Evolutionary conservation across 2,113 vertebrate genomes (phyloP).

Genomic region (Cichladusa arquata): DNA sequence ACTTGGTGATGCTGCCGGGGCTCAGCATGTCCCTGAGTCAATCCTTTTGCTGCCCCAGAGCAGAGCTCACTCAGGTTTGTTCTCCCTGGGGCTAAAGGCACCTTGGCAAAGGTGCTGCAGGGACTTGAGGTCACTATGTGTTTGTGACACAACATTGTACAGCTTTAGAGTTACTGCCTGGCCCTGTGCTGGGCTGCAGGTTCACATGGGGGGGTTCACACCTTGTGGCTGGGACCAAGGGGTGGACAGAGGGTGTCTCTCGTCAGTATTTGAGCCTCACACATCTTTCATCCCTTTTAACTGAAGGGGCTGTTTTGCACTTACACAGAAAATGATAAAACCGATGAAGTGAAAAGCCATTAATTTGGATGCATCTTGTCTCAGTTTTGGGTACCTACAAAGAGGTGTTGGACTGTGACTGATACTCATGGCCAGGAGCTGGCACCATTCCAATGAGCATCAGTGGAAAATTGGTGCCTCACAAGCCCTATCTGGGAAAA

Average conservation of each 20-base stretch:
- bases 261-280: not conserved
- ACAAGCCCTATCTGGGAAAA: not conserved
- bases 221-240: not conserved
- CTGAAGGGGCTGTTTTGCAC: not conserved
- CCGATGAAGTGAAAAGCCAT: not conserved
- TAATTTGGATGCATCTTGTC: not conserved
- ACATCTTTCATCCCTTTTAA: not conserved
- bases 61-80: rapidly evolving
- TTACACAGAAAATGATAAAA: not conserved
- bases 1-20: not conserved
- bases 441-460: not conserved
- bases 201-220: rapidly evolving
- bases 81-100: not conserved
- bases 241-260: not conserved
- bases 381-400: not conserved
- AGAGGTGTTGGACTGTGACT: not conserved
- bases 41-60: not conserved
- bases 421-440: not conserved
- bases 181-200: not conserved
- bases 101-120: not conserved
- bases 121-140: rapidly evolving
- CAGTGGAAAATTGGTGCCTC: not conserved
- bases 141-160: not conserved
- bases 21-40: not conserved
- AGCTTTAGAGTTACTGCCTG: not conserved